Base-by-base conservation (phyloP, 2,888 invertebrate species). In the Leptinotarsa haldemani region DNA sequence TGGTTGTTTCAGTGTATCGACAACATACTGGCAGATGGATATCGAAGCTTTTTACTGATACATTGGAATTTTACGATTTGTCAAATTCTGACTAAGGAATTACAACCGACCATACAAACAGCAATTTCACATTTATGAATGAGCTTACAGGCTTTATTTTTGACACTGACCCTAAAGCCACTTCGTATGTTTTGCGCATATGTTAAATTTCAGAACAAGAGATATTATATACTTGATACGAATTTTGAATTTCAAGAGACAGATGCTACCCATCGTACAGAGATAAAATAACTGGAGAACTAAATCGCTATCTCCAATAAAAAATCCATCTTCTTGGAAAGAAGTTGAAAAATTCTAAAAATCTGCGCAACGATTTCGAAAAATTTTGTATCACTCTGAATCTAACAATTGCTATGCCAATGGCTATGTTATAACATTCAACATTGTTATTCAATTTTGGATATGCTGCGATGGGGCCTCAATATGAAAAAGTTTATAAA, bases 1-100 rank as follows among this genome's bases (percentile, higher is more conserved):
- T 75, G 80, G 77, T 30, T 81, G 71, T 80, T 61, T 75, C 78
- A 53, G 79, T 79, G 22, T 61, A 77, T 61, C 80, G 80, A 65
- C 70, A 77, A 73, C 81, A 83, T 74, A 77, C 81, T 58, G 80
- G 80, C 18, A 46, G 52, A 71, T 77, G 75, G 52, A 80, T 81
- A 48, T 79, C 82, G 48, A 65, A 66, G n/a, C 40, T 77, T 56
- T 80, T 81, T 76, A 75, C 76, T 68, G 71, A 74, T 22, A 69
- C 52, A 52, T 73, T 79, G 56, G 63, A 71, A 65, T 69, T 70
- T 16, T 81, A 73, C 69, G 58, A 78, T 56, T 50, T 78, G 22
- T 73, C 75, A 74, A 73, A 78, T 53, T 77, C 76, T 70, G 68
- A 77, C 22, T 72, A 73, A 70, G 80, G 79, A 40, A 78, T 81